Conservation (phyloP, 2,888 invertebrate genomes). For the Clitarchus hookeri region DNA sequence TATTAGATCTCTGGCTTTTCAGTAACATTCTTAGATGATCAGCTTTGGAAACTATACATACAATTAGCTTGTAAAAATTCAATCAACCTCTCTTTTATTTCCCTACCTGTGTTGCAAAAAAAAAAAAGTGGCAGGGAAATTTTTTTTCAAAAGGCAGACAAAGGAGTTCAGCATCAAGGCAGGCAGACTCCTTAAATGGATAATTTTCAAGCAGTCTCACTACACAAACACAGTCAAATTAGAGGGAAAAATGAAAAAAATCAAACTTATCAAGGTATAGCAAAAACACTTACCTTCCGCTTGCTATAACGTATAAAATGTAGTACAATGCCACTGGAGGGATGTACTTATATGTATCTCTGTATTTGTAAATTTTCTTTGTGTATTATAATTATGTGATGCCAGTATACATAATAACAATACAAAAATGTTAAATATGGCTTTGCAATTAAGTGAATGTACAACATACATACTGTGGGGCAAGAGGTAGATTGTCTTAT, state of each 20-base stretch:
- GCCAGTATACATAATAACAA: background rate
- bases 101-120: too few relatives aligned
- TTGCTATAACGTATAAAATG: background rate
- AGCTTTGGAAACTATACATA: too few relatives aligned
- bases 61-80: too few relatives aligned
- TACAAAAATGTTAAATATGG: background rate
- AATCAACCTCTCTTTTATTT: too few relatives aligned
- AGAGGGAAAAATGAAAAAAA: background rate
- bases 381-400: background rate
- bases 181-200: background rate
- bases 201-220: background rate
- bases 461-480: conserved; percentile 19
- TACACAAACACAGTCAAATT: background rate
- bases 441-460: background rate
- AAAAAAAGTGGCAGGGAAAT: too few relatives aligned
- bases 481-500: conserved; percentile 41
- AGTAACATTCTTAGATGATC: too few relatives aligned
- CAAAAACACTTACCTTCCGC: background rate
- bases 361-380: background rate
- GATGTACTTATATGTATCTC: background rate
- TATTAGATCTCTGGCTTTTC: too few relatives aligned
- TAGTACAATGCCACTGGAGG: background rate
- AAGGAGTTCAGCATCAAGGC: conserved; percentile 4
- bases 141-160: too few relatives aligned
- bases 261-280: background rate